Evolutionary conservation across 1,140 invertebrate genomes (phyloP), one percentile per base, ranked within the genome.

Genomic region (Batillaria attramentaria): DNA sequence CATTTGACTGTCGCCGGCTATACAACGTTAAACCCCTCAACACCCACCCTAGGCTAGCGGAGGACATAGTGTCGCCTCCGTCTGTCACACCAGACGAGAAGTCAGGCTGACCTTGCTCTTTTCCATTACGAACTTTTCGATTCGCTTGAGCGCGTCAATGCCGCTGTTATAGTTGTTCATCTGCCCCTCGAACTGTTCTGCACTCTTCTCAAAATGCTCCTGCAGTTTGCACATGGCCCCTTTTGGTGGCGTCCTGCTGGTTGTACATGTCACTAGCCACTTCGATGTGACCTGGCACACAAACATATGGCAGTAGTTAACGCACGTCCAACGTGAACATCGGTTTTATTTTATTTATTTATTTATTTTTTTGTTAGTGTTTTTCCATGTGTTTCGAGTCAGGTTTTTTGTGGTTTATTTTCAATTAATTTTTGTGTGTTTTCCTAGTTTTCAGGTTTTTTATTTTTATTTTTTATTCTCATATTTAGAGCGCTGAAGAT

Each of bases 141-240:
- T 57, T 24, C 57, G 54, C 8, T 65, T 39, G 73, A 75, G 73
- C 35, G 62, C 54, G 73, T 62, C 54, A 39, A 75, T 75, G 46
- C 62, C 62, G 73, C 60, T 57, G 46, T 75, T 24, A 2, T 62
- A n/a, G 6, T 16, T 31, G 54, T 75, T 35, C 54, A 75, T 62
- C 46, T 75, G 54, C 37, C 16, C 35, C 28, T 41, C 33, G 57
- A 39, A 57, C 16, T 20, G 13, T 39, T 50, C n/a, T 8, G 5
- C 28, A 35, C 37, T 42, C 73, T 41, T 37, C 8, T 60, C 35
- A n/a, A 60, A 16, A 39, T 62, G 54, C 10, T 75, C 73, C 37
- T 5, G 13, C 54, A 75, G 54, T 57, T 75, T 75, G 33, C n/a
- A 8, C 35, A 75, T 75, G n/a, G 35, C 41, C 57, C 16, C 73